Evolutionary conservation across 2,888 invertebrate species (phyloP), one percentile per base, ranked within the genome.

Genomic region (Laspeyria flexula): DNA sequence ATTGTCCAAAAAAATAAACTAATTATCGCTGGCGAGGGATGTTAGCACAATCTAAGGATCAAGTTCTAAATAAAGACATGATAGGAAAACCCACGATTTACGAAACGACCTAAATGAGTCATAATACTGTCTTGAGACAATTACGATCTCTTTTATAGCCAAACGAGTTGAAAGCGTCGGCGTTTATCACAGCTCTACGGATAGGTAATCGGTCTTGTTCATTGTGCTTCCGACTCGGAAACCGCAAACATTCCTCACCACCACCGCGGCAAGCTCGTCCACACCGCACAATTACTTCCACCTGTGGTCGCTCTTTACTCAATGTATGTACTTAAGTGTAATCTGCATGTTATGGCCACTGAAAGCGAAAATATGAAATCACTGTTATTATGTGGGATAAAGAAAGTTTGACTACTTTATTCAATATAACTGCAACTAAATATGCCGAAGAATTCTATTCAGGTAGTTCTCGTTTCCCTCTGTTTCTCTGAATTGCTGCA

Each of bases 201-300:
- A 57, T 73, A n/a, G n/a, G n/a, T n/a, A 71, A 59, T 73, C 67
- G 66, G 60, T 60, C 57, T 55, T 49, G 53, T 66, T 60, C 63
- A 69, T 69, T 71, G 73, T 69, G 77, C 79, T 79, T 79, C 78
- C 80, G 77, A 79, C 54, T 80, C 75, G 80, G 80, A 81, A 82
- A 84, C 83, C 83, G 67, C 83, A 84, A 73, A 64, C 76, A 80
- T 82, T 79, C 77, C 71, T 65, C 63, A 54, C 57, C 58, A 45
- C 43, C 64, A 59, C 60, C 48, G 48, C n/a, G n/a, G n/a, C n/a
- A 57, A 60, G 30, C 43, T 49, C 53, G 53, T 60, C 64, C 55
- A 65, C 63, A 66, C 53, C 43, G 51, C 54, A 46, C 63, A 44
- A 71, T 66, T 65, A 62, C 49, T 52, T 60, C 56, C 55, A 62